Evolutionary conservation across 2,888 invertebrate genomes (phyloP), one percentile per base, ranked within the genome.

Genomic region (Amphiduros pacificus): DNA sequence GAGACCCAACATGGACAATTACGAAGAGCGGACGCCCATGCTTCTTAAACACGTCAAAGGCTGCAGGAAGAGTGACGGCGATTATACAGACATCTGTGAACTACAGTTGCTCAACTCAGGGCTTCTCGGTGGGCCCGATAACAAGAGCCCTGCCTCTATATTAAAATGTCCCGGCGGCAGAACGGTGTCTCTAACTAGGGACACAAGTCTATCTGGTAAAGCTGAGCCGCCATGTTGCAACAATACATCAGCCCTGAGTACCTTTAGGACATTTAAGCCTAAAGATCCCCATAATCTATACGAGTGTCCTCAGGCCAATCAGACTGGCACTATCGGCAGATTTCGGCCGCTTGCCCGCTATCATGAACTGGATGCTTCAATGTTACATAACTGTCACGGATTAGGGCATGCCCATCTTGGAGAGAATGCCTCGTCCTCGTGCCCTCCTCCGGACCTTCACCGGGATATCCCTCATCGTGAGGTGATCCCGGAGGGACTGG

Each of bases 81-180:
- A 58, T n/a, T 58, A 58, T 40, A 48, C 58, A 24, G 58, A 58
- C 58, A 58, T 58, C 50, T 58, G 58, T 24, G 58, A 58, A 24
- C 22, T 58, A 24, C 58, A 58, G 51, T 40, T 58, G 26, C 58
- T 58, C 31, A 48, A 48, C 51, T 28, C 58, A 31, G 36, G 55
- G 20, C 41, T 55, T 28, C 40, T 41, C 24, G 49, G 50, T 29
- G 50, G 32, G 32, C 49, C 49, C 48, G 58, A 58, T 28, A 11
- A 36, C 29, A 24, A n/a, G 24, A 26, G 49, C 24, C 44, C 44
- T n/a, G 40, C 51, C 50, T 51, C 48, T 27, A 58, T 48, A 20
- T 28, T 44, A 6, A 44, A 31, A 20, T 58, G 58, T 36, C 58
- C 49, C 24, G 58, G 58, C 1, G 49, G 36, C 5, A 26, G 58